Conservation (phyloP, 2,113 vertebrate genomes). For the Phodopus roborovskii region DNA sequence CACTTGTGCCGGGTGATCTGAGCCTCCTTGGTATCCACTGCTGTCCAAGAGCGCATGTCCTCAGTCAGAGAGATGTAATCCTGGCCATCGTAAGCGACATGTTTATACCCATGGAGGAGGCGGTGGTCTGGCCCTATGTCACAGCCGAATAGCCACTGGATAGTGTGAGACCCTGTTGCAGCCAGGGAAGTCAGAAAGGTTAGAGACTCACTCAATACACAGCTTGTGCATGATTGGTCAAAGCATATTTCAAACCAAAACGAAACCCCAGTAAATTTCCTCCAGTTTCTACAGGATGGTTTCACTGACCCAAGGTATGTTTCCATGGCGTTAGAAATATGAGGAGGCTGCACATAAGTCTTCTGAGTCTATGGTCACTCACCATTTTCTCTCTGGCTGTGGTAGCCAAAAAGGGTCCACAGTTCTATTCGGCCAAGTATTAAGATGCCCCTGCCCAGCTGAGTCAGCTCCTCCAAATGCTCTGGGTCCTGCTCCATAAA, state of each 20-base stretch:
- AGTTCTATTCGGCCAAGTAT: not conserved
- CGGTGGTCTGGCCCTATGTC: not conserved
- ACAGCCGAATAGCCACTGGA: not conserved
- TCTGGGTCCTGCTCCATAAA: not conserved
- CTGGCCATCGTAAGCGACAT: not conserved
- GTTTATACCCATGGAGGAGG: not conserved
- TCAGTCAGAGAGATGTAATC: not conserved
- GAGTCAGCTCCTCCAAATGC: not conserved
- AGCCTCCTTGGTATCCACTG: not conserved
- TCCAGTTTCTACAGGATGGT: not conserved
- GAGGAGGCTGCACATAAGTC: not conserved
- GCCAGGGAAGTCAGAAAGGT: not conserved
- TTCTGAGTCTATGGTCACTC: not conserved
- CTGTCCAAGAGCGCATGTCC: not conserved
- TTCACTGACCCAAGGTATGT: not conserved
- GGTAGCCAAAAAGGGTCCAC: not conserved
- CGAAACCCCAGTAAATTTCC: not conserved
- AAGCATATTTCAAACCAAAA: not conserved
- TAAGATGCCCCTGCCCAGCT: rapidly evolving
- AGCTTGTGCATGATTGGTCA: not conserved
- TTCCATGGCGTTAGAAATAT: not conserved
- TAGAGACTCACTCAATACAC: not conserved
- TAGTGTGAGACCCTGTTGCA: not conserved
- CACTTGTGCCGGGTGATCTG: not conserved
- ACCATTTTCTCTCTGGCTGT: not conserved